A percentile compares a stretch with the other conserved stretches of the same genome.
phyloP scores from a whole-genome alignment of 2,113 vertebrate genomes.

The Daubentonia madagascariensis region DNA sequence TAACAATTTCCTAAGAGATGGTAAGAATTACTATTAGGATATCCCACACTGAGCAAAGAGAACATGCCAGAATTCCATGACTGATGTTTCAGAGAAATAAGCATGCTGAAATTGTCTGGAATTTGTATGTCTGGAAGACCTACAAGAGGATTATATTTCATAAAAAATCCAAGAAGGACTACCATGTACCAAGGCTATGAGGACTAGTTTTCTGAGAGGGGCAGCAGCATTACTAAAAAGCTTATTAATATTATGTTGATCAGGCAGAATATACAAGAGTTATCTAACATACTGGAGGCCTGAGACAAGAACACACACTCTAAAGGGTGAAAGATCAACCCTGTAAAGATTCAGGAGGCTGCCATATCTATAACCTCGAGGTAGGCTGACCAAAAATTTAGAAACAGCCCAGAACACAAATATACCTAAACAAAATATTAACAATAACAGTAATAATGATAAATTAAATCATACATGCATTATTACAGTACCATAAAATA shows the following conservation, averaged over 20 bases:
- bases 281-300: too few relatives aligned
- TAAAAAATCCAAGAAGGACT: not conserved
- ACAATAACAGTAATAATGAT: not conserved
- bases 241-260: not conserved
- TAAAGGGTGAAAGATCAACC: not conserved
- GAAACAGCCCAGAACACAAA: not conserved
- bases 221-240: not conserved
- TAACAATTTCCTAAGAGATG: not conserved
- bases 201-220: not conserved
- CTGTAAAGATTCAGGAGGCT: not conserved
- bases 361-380: not conserved
- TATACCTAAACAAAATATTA: not conserved
- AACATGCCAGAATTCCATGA: not conserved
- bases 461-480: not conserved
- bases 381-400: not conserved
- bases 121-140: too few relatives aligned
- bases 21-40: not conserved
- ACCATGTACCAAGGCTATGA: too few relatives aligned
- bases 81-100: not conserved
- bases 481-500: not conserved
- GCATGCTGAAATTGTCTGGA: not conserved
- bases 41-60: not conserved
- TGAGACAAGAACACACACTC: not conserved
- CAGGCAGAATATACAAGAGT: not conserved
- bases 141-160: not conserved